Conservation (phyloP, 2,888 invertebrate species). For the Lepidocyrtinus sp. region DNA sequence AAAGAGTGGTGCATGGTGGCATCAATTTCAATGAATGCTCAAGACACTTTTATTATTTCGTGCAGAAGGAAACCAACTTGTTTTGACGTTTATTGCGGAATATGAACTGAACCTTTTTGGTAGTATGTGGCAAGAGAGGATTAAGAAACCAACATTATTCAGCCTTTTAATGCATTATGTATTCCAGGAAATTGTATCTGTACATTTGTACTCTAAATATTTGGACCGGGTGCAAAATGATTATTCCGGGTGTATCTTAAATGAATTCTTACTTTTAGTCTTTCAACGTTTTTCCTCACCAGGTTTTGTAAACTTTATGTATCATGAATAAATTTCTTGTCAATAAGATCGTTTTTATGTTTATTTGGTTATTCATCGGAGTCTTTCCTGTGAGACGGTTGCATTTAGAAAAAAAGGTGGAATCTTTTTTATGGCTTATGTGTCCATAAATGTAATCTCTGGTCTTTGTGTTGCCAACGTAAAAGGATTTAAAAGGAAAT, state of each 20-base stretch:
- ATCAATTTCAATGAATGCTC: conserved; percentile 13
- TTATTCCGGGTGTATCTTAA: neutral
- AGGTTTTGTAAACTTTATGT: too few relatives aligned
- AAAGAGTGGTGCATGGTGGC: too few relatives aligned
- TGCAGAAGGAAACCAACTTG: neutral
- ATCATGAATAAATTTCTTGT: conserved; percentile 10
- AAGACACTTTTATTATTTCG: conserved; percentile 4
- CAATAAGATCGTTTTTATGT: conserved; percentile 13
- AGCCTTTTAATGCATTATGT: neutral
- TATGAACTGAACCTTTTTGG: too few relatives aligned
- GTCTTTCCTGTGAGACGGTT: neutral
- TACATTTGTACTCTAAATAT: neutral
- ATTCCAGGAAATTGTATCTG: neutral
- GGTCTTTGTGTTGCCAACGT: too few relatives aligned
- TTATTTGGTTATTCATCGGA: neutral
- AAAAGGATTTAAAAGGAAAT: too few relatives aligned
- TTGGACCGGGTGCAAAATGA: neutral
- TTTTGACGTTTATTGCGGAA: conserved; percentile 7
- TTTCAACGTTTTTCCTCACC: neutral
- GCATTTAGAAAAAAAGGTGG: neutral
- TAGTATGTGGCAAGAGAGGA: neutral
- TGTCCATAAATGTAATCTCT: neutral
- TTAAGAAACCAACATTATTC: neutral
- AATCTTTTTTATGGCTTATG: conserved; percentile 11
- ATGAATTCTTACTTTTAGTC: too few relatives aligned